Conservation (phyloP, 2,113 vertebrate genomes). For the Circaetus gallicus region DNA sequence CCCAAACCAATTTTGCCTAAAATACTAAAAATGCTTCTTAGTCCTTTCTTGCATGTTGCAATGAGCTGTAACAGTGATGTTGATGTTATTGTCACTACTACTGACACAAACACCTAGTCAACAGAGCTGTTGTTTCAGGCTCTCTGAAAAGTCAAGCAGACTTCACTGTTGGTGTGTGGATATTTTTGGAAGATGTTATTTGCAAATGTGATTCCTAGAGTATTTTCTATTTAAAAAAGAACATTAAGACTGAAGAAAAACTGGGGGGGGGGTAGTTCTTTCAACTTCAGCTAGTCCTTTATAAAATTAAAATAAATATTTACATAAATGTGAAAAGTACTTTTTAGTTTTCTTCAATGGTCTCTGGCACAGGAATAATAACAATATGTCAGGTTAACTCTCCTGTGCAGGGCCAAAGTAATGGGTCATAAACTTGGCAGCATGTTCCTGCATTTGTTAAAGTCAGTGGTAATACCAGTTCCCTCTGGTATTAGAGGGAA, state of each 20-base stretch:
- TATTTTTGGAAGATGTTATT: not conserved
- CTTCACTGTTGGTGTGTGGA: not conserved
- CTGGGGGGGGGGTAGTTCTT: not conserved
- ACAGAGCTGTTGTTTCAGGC: not conserved
- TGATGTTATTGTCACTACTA: not conserved
- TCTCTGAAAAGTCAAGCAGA: not conserved
- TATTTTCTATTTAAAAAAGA: not conserved
- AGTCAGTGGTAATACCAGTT: not conserved
- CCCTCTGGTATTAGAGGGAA: not conserved
- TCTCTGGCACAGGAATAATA: not conserved
- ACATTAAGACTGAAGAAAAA: not conserved
- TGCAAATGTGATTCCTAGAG: not conserved
- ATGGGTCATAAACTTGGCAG: not conserved
- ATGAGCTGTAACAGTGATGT: not conserved
- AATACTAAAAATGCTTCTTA: not conserved
- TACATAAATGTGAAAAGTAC: not conserved
- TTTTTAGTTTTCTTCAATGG: not conserved
- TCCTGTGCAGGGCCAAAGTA: not conserved
- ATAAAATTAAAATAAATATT: not conserved
- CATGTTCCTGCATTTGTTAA: not conserved
- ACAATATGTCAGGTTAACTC: not conserved
- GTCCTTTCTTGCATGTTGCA: not conserved
- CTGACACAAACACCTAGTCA: not conserved
- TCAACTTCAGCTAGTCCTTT: not conserved
- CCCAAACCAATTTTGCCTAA: not conserved